Base-by-base conservation (phyloP, 2,888 invertebrate genomes). In the Epiblema foenella region DNA sequence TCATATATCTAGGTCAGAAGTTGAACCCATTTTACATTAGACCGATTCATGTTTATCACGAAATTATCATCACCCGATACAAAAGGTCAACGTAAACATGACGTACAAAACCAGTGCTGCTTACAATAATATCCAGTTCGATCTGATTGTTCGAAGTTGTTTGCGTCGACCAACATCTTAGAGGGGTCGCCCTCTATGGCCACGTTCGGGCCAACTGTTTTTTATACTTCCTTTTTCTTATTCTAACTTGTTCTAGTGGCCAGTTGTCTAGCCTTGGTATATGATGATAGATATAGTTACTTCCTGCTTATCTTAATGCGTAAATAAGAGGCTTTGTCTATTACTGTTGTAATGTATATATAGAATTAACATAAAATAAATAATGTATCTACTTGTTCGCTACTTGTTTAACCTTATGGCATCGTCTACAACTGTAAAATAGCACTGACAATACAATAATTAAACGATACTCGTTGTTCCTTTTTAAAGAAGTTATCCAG, bases 1-100 rank as follows among this genome's bases (percentile, higher is more conserved):
- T 33, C 42, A 24, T n/a, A 46, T 24, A 0, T 3, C 3, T 20
- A 64, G 39, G 46, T 57, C 29, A 42, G 24, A 15, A 57, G 33
- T 33, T 18, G 46, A 49, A 51, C 57, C 49, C 18, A 17, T 15
- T 4, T 57, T 67, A 37, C 12, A 24, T 3, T 3, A 12, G 49
- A 58, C 57, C 57, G 69, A 59, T 49, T 52, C 58, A 42, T 52
- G 29, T 52, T 59, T 58, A 49, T 46, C 17, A 7, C 29, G 29
- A 49, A 56, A 51, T 67, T 71, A 71, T 67, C 62, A 29, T 29
- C n/a, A 8, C n/a, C 29, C 24, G 62, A 51, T 49, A 66, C 62
- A 63, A 18, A 29, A 67, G 71, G 66, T 51, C 62, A 71, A 62
- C 15, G 56, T 67, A 62, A 49, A 67, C 17, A 62, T 52, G 37